These are phyloP conservation scores for Sebastes wilsoni DNA, from an alignment of 2,797 vertebrate species.

Conservation along the genomic window DNA sequence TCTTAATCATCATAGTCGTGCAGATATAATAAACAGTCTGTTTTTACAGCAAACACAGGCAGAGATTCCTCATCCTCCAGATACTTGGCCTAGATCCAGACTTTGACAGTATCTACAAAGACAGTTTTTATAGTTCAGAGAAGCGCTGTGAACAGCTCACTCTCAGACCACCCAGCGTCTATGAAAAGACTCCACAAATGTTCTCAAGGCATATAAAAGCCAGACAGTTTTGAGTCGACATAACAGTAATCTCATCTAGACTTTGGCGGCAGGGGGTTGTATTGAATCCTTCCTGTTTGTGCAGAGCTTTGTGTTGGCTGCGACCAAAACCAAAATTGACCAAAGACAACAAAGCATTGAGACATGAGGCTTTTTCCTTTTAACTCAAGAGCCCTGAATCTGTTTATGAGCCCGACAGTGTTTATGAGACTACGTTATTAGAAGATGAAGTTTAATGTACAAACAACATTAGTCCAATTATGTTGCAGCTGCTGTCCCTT, in stretches of 20 bases:
- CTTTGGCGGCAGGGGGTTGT: background rate
- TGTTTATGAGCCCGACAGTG: conserved; percentile 21
- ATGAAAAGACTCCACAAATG: conserved; percentile 23
- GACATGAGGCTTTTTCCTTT: conserved; percentile 33
- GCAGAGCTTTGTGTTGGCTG: conserved; percentile 41
- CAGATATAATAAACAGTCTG: conserved; percentile 52
- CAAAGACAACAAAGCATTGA: conserved; percentile 35
- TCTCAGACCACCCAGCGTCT: conserved; percentile 56
- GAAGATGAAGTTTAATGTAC: conserved; percentile 36
- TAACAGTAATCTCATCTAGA: conserved; percentile 36
- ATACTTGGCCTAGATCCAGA: conserved; percentile 65
- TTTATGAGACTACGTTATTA: conserved; percentile 42
- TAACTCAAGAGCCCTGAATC: conserved; percentile 22
- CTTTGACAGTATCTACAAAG: conserved; percentile 56
- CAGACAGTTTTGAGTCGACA: conserved; percentile 34
- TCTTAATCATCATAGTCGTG: conserved; percentile 12
- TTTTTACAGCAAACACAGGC: conserved; percentile 42
- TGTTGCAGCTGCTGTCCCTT: conserved; percentile 21
- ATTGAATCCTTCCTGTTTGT: conserved; percentile 60
- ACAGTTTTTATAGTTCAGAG: conserved; percentile 29
- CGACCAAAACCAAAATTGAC: conserved; percentile 37
- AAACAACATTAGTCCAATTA: conserved; percentile 21
- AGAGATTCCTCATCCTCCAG: conserved; percentile 45
- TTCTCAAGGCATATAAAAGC: conserved; percentile 15
- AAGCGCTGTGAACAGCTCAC: conserved; percentile 24